Evolutionary conservation across 1,140 invertebrate species (phyloP), one percentile per base, ranked within the genome.

Genomic region (Tribolium castaneum): DNA sequence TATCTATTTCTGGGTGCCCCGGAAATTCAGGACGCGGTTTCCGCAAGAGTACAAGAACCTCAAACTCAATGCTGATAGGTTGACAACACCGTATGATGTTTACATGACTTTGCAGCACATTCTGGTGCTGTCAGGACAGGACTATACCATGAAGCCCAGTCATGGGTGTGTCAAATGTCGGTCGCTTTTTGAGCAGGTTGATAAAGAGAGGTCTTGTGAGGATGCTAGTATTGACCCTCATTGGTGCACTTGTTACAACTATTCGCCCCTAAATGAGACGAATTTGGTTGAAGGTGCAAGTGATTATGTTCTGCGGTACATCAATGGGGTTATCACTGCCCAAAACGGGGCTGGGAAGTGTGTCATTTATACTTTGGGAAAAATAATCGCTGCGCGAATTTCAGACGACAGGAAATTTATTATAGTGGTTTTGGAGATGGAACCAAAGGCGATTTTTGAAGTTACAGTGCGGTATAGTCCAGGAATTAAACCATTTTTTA

Each of bases 191-290:
- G 82, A 87, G 2, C 87, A 90, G 13, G 90, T 94, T 0, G 89
- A 92, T 0, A 83, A 82, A 1, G 88, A 91, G 16, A 88, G 96
- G 35, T 92, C 92, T 0, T 98, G 96, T 85, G 84, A 86, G 6
- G 90, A 94, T 50, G 93, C 92, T 5, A 90, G 90, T 0, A 91
- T 97, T 6, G 87, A 87, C 6, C 89, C 91, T 30, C 94, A 95
- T 82, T 97, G 94, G 93, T 97, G 95, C 83, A 91, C 91, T 3
- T 97, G 95, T 80, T 89, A 88, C 84, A 1, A 91, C 89, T 82
- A 85, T 86, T 45, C 80, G 81, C 0, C 82, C 86, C 19, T 86
- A 84, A n/a, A 85, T 84, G 3, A 85, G 84, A 45, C 87, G 87
- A 35, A 52, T 35, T 1, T 51, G 84, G 83, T 71, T 84, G 86